A percentile compares a stretch with the other conserved stretches of the same genome.
These are phyloP conservation scores for Chionomys nivalis DNA, from an alignment of 2,113 vertebrate genomes.

Conservation along the genomic window DNA sequence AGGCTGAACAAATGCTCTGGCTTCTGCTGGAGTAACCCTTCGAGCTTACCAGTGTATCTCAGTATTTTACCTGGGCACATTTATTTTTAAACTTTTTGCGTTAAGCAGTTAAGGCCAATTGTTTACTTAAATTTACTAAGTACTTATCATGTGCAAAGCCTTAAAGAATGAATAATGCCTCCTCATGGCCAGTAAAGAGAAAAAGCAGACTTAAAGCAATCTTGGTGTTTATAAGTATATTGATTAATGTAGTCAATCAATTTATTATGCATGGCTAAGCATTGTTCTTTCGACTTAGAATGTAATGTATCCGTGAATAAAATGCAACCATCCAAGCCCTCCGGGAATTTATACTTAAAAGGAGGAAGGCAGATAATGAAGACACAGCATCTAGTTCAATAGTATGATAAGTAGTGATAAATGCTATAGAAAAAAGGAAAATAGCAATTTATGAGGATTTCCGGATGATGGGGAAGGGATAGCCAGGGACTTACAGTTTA, in stretches of 20 bases:
- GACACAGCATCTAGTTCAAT: background rate
- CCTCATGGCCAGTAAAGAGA: background rate
- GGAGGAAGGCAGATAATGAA: background rate
- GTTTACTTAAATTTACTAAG: conserved; percentile 43
- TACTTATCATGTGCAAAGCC: background rate
- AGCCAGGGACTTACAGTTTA: background rate
- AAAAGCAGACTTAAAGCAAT: background rate
- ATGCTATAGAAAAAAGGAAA: background rate
- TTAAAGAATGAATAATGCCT: background rate
- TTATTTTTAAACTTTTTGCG: conserved; percentile 25
- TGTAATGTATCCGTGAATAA: background rate
- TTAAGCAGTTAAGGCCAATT: conserved; percentile 37
- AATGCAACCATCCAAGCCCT: background rate
- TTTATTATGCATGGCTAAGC: background rate
- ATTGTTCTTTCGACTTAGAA: background rate
- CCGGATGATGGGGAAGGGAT: background rate
- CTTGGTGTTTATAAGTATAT: conserved; percentile 9
- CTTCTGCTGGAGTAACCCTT: conserved; percentile 89
- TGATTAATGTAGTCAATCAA: conserved; percentile 6
- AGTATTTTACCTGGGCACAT: conserved; percentile 18
- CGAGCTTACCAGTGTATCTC: conserved; percentile 89
- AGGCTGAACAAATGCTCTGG: conserved; percentile 85
- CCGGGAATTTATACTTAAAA: background rate
- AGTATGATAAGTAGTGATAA: background rate
- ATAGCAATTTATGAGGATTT: background rate